phyloP scores from a whole-genome alignment of 2,797 vertebrate genomes.

The Hozukius guyotensis region DNA sequence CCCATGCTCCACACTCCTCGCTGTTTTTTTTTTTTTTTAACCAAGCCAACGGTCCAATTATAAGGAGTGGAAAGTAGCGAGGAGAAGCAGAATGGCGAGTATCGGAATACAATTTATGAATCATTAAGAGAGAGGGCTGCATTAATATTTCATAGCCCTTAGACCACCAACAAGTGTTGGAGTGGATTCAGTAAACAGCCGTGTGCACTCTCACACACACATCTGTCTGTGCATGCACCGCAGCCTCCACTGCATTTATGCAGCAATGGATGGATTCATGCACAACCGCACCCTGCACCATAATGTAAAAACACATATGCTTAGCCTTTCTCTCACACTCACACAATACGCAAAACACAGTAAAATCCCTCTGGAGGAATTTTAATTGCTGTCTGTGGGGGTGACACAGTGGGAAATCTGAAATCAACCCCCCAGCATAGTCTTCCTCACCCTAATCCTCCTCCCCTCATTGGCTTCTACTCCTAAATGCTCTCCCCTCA shows the following conservation, averaged over 20 bases:
- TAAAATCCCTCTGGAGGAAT: constrained; percentile 55
- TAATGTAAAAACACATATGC: constrained; percentile 52
- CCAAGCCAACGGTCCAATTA: constrained; percentile 74
- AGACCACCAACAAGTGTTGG: constrained; percentile 78
- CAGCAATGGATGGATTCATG: constrained; percentile 26
- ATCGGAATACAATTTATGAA: constrained; percentile 83
- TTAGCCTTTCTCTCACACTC: constrained; percentile 9
- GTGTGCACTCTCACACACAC: constrained; percentile 26
- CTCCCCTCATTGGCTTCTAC: constrained; percentile 37
- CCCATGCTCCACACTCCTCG: constrained; percentile 28
- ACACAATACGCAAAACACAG: not conserved
- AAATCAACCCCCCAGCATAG: constrained; percentile 55
- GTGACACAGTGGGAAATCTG: constrained; percentile 57
- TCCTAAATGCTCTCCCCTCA: constrained; percentile 53
- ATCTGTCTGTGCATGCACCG: not conserved
- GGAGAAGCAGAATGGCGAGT: constrained; percentile 66
- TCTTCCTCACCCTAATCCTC: constrained; percentile 26
- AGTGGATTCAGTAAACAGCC: constrained; percentile 68
- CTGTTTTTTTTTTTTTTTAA: constrained; percentile 43
- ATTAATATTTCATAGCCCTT: constrained; percentile 81
- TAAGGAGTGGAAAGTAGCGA: constrained; percentile 47
- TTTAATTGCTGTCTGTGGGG: constrained; percentile 77
- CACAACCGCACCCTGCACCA: constrained; percentile 42
- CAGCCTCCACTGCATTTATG: constrained; percentile 43
- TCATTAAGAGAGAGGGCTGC: constrained; percentile 74